A percentile compares a stretch with the other conserved stretches of the same genome.
These are phyloP conservation scores for Macrobrachium nipponense DNA, from an alignment of 1,140 invertebrate genomes.

Conservation along the genomic window DNA sequence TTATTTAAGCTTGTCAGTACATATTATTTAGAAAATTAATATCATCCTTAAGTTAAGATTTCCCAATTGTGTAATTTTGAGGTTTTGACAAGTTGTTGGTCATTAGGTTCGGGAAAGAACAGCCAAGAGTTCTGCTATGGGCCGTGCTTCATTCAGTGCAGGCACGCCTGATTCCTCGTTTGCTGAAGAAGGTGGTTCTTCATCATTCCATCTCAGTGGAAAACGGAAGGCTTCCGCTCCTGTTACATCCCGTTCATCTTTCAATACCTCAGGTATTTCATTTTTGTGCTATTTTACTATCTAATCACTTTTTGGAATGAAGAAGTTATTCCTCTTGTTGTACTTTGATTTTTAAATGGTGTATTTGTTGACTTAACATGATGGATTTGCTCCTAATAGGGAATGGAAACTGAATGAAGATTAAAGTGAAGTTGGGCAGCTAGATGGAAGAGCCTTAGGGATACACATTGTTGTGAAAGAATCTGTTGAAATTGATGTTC, in stretches of 20 bases:
- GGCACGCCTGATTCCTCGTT: slow-evolving; percentile 63
- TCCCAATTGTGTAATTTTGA: background rate
- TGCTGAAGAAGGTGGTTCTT: slow-evolving; percentile 66
- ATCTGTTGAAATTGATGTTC: too few relatives aligned
- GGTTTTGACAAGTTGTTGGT: background rate
- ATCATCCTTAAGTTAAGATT: too few relatives aligned
- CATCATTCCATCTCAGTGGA: slow-evolving; percentile 64
- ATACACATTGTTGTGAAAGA: too few relatives aligned
- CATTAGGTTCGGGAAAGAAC: slow-evolving; percentile 88
- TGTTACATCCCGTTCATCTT: slow-evolving; percentile 51
- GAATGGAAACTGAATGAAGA: too few relatives aligned
- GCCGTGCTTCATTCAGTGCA: slow-evolving; percentile 66
- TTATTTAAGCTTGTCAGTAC: too few relatives aligned
- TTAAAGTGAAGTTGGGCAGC: too few relatives aligned
- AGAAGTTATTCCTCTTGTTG: too few relatives aligned
- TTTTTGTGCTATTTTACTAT: background rate
- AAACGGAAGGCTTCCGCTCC: slow-evolving; percentile 66
- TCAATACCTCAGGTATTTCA: slow-evolving; percentile 43
- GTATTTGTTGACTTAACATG: background rate
- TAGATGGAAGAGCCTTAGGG: too few relatives aligned
- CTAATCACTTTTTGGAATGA: slow-evolving; percentile 12
- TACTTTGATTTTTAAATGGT: too few relatives aligned
- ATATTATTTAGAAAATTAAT: too few relatives aligned
- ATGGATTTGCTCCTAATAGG: background rate
- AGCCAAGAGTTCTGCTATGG: slow-evolving; percentile 86